phyloP scores from a whole-genome alignment of 2,113 vertebrate genomes.

The Pantherophis guttatus region DNA sequence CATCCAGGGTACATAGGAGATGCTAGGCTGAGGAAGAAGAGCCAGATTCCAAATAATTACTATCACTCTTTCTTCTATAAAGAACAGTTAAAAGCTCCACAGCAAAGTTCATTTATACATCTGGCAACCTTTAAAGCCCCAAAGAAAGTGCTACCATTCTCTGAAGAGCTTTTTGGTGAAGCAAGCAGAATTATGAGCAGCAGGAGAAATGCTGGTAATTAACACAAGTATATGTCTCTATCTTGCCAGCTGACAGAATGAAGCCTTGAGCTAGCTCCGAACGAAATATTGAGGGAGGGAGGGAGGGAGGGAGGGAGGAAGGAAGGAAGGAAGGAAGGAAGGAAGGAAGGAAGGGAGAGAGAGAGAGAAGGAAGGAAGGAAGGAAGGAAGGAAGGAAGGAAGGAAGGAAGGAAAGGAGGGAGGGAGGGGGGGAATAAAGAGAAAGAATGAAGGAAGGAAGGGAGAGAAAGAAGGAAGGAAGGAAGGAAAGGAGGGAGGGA shows the following conservation, averaged over 20 bases:
- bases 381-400: background rate
- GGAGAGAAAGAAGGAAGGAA: background rate
- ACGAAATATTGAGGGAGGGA: constrained; percentile 52
- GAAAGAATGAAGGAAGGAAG: background rate
- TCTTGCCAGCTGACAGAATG: constrained; percentile 54
- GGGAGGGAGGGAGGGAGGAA: background rate
- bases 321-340: background rate
- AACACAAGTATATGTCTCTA: constrained; percentile 67
- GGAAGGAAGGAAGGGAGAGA: background rate
- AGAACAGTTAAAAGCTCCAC: constrained; percentile 54
- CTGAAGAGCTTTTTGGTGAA: constrained; percentile 57
- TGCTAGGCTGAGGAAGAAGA: background rate
- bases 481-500: background rate
- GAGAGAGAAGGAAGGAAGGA: background rate
- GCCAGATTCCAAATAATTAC: constrained; percentile 23
- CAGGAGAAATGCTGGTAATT: constrained; percentile 65
- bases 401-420: no score
- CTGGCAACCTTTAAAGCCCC: constrained; percentile 60
- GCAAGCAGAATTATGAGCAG: constrained; percentile 63
- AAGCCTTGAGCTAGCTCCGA: constrained; percentile 57
- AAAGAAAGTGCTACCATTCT: constrained; percentile 56
- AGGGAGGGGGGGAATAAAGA: no score
- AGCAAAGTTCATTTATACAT: constrained; percentile 53
- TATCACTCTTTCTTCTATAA: constrained; percentile 29
- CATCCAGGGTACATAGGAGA: background rate